Evolutionary conservation across 2,113 vertebrate genomes (phyloP), one percentile per base, ranked within the genome.

Genomic region (Enhydra lutris): DNA sequence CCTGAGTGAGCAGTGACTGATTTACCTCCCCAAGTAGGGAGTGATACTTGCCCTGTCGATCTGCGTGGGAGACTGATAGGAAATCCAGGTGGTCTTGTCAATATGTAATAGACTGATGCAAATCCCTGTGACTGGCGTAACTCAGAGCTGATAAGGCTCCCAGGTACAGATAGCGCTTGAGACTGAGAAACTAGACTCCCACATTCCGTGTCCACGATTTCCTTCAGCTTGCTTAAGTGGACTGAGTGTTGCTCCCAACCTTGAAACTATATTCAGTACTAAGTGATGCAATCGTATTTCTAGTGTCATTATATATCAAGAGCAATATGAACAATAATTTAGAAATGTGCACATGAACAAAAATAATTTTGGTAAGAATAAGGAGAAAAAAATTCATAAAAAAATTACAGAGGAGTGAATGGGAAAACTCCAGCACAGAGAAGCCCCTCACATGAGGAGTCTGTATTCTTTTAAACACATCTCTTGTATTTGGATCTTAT

Each of bases 291-390:
- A 89, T 73, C 63, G 26, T 71, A 71, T 67, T 93, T 95, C 57
- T 89, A 91, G 15, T 10, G 23, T 89, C 23, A 36, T 29, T 74
- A 31, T 57, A 7, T 24, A 50, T 31, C 4, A 80, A n/a, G n/a
- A 91, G 18, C 42, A 85, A 23, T 74, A 39, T 76, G 14, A 63
- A 4, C 13, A 81, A 45, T 89, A 71, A 47, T 89, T 93, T 83
- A 76, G 73, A 89, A 85, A 65, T 47, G 13, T 69, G 14, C 45
- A 65, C 42, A 59, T 47, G 12, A 87, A 88, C 4, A 61, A 55
- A 94, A 97, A 61, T 55, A 83, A 42, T 88, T 95, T 91, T 69
- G 36, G 14, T 88, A 89, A 74, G 85, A 89, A n/a, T 24, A 39
- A 8, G 17, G 57, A 96, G 34, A 80, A 92, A 90, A 92, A 3